These are phyloP conservation scores for Pollimyrus isidori DNA, from an alignment of 2,113 vertebrate genomes.

Conservation along the genomic window DNA sequence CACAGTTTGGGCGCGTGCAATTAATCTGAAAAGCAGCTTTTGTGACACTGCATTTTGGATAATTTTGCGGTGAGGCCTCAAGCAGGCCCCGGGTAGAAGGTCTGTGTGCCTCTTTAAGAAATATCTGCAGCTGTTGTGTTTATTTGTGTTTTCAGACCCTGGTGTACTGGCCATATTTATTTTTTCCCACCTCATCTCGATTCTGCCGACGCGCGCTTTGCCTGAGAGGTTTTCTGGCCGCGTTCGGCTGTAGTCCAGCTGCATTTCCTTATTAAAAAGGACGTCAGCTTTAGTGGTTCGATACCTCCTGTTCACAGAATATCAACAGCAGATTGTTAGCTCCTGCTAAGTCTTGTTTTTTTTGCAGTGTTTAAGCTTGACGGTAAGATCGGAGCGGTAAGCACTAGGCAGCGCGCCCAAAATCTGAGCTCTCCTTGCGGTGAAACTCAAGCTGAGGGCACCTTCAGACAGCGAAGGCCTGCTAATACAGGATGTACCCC, in stretches of 20 bases:
- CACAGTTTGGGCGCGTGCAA: background rate
- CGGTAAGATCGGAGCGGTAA: background rate
- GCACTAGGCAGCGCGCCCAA: background rate
- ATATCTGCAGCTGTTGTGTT: constrained; percentile 27
- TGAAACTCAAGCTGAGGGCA: background rate
- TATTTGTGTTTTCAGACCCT: constrained; percentile 28
- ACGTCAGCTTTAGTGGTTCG: background rate
- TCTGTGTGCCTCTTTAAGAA: background rate
- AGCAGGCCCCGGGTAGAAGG: background rate
- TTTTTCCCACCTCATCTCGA: background rate
- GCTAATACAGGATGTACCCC: background rate
- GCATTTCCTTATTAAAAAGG: background rate
- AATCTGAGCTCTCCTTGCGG: background rate
- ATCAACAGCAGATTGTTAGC: background rate
- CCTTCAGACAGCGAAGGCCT: background rate
- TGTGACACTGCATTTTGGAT: background rate
- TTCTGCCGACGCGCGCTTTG: background rate
- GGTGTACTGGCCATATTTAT: background rate
- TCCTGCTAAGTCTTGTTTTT: background rate
- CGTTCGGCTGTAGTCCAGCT: background rate
- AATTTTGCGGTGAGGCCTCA: background rate
- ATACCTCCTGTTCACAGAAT: background rate
- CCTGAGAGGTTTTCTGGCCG: background rate
- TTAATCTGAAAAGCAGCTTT: background rate
- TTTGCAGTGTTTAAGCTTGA: background rate